Evolutionary conservation across 2,113 vertebrate genomes (phyloP).

Genomic region (Rhombomys opimus): DNA sequence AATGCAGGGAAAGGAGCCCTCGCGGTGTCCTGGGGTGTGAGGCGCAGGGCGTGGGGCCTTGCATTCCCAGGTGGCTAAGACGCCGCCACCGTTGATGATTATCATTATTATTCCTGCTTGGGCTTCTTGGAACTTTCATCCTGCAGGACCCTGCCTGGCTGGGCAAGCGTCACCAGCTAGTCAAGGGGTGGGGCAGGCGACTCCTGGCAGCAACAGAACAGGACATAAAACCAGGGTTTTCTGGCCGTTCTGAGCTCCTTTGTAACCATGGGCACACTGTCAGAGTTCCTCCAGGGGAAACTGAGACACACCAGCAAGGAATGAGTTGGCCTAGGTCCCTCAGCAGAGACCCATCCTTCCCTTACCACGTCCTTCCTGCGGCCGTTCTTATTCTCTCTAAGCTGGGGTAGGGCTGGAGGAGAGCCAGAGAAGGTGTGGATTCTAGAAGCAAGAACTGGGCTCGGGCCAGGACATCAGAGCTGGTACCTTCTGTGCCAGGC

Average conservation of each 20-base stretch:
- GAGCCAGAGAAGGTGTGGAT: conserved; percentile 75
- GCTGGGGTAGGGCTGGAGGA: conserved; percentile 9
- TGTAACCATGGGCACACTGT: not conserved
- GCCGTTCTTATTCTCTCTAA: not conserved
- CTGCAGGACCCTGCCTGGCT: conserved; percentile 71
- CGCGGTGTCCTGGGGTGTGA: conserved; percentile 71
- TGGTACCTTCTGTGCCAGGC: conserved; percentile 70
- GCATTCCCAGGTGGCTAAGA: conserved; percentile 76
- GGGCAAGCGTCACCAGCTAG: conserved; percentile 34
- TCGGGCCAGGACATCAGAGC: conserved; percentile 67
- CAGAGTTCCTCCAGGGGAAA: conserved; percentile 22
- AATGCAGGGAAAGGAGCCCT: conserved; percentile 72
- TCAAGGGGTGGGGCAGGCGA: not conserved
- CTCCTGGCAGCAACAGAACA: conserved; percentile 51
- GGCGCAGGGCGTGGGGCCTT: conserved; percentile 80
- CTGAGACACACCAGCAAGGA: not conserved
- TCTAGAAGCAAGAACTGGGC: conserved; percentile 73
- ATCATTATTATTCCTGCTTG: conserved; percentile 72
- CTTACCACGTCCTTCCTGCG: not conserved
- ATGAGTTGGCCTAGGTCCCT: not conserved
- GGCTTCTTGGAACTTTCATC: conserved; percentile 70
- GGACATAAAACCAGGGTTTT: not conserved
- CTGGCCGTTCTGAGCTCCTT: not conserved
- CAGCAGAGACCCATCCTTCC: not conserved
- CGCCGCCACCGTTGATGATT: conserved; percentile 70